Percentiles rank a stretch among this genome's conserved stretches.
phyloP scores from a whole-genome alignment of 1,140 invertebrate genomes.

The Polypedilum vanderplanki region DNA sequence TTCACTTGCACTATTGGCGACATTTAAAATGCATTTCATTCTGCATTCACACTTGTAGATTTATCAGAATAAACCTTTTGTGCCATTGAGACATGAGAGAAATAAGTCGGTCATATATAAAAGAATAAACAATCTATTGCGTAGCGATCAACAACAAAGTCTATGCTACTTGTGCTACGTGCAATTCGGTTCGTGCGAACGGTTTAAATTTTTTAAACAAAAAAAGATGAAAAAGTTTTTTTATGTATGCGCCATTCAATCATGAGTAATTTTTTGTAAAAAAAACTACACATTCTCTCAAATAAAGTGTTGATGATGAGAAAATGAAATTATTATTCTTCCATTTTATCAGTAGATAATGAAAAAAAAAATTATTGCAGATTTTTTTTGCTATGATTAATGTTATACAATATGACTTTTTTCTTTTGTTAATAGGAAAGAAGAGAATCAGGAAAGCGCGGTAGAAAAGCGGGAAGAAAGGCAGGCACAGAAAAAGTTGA shows the following conservation, averaged over 20 bases:
- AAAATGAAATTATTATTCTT: neutral
- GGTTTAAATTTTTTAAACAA: too few species aligned
- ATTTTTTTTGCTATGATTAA: neutral
- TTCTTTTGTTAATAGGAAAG: constrained; percentile 43
- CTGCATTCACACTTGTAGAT: neutral
- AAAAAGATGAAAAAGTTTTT: neutral
- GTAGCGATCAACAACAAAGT: neutral
- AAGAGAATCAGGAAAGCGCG: constrained; percentile 75
- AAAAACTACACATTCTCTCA: neutral
- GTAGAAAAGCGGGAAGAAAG: constrained; percentile 81
- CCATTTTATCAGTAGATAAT: neutral
- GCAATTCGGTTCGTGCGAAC: neutral
- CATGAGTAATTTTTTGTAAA: neutral
- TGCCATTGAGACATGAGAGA: neutral
- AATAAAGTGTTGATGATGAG: neutral
- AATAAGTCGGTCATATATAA: constrained; percentile 1
- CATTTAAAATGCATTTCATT: neutral
- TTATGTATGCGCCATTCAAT: neutral
- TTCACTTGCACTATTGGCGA: neutral
- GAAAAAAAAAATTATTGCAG: neutral
- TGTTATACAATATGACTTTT: neutral
- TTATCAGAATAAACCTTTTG: neutral
- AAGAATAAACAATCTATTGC: constrained; percentile 13
- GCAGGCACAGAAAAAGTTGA: constrained; percentile 78
- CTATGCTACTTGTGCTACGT: neutral